Evolutionary conservation across 1,140 invertebrate genomes (phyloP).

Genomic region (Colletes latitarsis): DNA sequence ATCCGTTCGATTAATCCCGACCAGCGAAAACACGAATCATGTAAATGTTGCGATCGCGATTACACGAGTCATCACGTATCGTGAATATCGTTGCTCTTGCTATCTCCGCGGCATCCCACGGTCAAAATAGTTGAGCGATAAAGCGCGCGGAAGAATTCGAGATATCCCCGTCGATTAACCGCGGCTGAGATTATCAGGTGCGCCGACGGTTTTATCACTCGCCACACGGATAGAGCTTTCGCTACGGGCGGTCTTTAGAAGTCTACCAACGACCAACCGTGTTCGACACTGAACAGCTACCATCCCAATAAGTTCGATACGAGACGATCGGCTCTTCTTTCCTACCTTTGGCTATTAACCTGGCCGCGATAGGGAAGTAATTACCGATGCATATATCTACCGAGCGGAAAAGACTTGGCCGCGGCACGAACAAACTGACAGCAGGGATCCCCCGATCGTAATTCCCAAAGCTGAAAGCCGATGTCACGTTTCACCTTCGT

Average conservation of each 20-base stretch:
- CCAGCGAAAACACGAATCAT: not conserved
- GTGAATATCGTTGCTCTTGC: not conserved
- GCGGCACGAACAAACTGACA: slow-evolving; percentile 15
- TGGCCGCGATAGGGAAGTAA: slow-evolving; percentile 58
- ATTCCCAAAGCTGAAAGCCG: slow-evolving; percentile 41
- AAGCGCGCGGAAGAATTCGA: not conserved
- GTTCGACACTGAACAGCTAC: slow-evolving; percentile 24
- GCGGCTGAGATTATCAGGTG: slow-evolving; percentile 48
- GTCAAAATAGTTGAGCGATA: slow-evolving; percentile 28
- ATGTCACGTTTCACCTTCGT: slow-evolving; percentile 47
- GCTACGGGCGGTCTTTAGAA: slow-evolving; percentile 45
- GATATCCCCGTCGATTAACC: slow-evolving; percentile 59
- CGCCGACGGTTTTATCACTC: slow-evolving; percentile 52
- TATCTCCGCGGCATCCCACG: not conserved
- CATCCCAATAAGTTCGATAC: slow-evolving; percentile 31
- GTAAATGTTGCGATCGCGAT: not conserved
- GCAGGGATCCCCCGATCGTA: slow-evolving; percentile 32
- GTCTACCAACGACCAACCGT: slow-evolving; percentile 21
- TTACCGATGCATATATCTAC: slow-evolving; percentile 64
- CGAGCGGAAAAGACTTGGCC: slow-evolving; percentile 17
- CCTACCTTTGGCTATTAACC: slow-evolving; percentile 47
- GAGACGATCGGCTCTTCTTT: slow-evolving; percentile 39
- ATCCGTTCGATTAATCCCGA: not conserved
- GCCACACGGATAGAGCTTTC: slow-evolving; percentile 36
- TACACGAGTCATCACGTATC: not conserved